These are phyloP conservation scores for Leptoteleia sp. DNA, from an alignment of 1,140 invertebrate genomes.

Conservation along the genomic window DNA sequence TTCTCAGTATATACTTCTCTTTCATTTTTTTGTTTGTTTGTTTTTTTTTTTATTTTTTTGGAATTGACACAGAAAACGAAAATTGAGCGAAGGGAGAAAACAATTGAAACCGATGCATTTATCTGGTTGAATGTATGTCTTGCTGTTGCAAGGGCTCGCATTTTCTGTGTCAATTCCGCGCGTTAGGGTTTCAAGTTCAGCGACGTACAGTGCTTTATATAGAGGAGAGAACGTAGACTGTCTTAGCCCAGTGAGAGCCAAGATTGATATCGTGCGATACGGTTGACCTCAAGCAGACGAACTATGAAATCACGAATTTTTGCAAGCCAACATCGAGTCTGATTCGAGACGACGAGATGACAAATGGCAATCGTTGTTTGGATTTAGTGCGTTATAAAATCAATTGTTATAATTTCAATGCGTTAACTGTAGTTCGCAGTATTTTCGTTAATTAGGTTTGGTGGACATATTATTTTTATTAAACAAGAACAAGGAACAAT, in stretches of 20 bases:
- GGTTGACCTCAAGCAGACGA: conserved; percentile 48
- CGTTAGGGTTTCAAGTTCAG: conserved; percentile 61
- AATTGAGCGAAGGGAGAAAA: conserved; percentile 11
- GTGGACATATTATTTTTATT: too few species aligned
- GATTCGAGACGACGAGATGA: conserved; percentile 55
- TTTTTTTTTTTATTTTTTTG: too few species aligned
- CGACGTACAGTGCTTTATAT: conserved; percentile 71
- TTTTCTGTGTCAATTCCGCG: conserved; percentile 51
- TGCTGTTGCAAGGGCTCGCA: conserved; percentile 34
- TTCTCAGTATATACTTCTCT: too few species aligned
- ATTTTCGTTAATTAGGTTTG: too few species aligned
- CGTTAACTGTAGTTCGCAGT: too few species aligned
- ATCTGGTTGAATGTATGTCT: conserved; percentile 46
- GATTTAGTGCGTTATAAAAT: conserved; percentile 18
- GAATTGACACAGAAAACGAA: conserved; percentile 56
- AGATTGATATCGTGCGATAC: conserved; percentile 72
- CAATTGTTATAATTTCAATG: neutral
- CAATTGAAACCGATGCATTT: conserved; percentile 36
- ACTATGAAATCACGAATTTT: conserved; percentile 30
- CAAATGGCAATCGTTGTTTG: conserved; percentile 19
- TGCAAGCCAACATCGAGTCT: conserved; percentile 48
- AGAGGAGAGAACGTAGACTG: conserved; percentile 79
- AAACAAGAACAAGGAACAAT: too few species aligned
- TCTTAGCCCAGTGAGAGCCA: conserved; percentile 75
- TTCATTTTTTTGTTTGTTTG: too few species aligned